Percentiles rank a stretch among this genome's conserved stretches.
These are phyloP conservation scores for Bolborhynchus lineola DNA, from an alignment of 2,113 vertebrate species.

Conservation along the genomic window DNA sequence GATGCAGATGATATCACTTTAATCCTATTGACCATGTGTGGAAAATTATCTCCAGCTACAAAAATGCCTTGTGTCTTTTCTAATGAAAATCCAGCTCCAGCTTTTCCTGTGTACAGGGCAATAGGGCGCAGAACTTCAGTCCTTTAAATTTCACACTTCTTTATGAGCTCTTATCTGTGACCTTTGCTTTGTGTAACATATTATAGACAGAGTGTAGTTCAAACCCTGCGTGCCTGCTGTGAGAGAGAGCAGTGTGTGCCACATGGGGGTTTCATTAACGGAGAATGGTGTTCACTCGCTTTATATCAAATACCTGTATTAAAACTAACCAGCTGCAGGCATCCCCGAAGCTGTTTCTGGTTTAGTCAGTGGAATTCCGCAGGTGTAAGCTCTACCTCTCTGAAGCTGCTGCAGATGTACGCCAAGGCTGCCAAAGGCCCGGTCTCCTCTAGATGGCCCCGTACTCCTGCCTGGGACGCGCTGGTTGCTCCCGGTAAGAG, in stretches of 20 bases:
- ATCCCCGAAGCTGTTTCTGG: accelerated
- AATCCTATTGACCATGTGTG: background rate
- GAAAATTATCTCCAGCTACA: background rate
- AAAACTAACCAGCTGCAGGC: background rate
- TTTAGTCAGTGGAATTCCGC: background rate
- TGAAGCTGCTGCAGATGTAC: background rate
- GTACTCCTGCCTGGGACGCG: background rate
- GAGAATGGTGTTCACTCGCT: background rate
- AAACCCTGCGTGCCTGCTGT: accelerated
- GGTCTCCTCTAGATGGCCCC: constrained; percentile 25
- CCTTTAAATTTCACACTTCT: background rate
- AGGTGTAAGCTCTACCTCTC: background rate
- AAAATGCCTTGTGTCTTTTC: background rate
- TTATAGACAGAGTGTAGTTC: accelerated
- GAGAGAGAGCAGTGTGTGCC: background rate
- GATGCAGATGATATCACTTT: background rate
- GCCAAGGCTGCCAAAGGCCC: background rate
- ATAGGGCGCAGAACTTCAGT: background rate
- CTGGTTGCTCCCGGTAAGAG: background rate
- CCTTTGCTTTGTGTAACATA: background rate
- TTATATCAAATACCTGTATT: background rate
- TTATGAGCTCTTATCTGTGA: background rate
- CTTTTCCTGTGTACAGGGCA: background rate
- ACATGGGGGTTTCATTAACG: accelerated
- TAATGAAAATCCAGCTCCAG: background rate